Percentiles rank a stretch among this genome's conserved stretches.
These are phyloP conservation scores for Drosophila sproati DNA, from an alignment of 1,140 invertebrate genomes.

Conservation along the genomic window DNA sequence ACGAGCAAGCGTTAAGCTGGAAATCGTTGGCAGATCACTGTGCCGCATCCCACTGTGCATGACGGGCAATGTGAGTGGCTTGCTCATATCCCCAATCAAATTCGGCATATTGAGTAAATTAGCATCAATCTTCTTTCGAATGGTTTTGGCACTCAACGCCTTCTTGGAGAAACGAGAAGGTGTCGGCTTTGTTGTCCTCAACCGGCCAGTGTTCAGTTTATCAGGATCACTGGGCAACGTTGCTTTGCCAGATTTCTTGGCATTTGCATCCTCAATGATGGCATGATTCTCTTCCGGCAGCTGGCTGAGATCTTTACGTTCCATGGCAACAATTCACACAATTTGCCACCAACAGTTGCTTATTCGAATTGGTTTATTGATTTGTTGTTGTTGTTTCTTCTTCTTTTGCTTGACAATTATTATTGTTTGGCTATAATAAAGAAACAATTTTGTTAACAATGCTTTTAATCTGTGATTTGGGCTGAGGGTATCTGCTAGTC, in stretches of 20 bases:
- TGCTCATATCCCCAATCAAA: slow-evolving; percentile 93
- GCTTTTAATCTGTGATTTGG: no score
- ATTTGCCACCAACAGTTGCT: no score
- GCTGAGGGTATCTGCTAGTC: no score
- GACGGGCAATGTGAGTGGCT: slow-evolving; percentile 91
- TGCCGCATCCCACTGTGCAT: slow-evolving; percentile 88
- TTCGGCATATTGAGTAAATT: slow-evolving; percentile 86
- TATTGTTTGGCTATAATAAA: no score
- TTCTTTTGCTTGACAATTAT: no score
- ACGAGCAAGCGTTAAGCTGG: slow-evolving; percentile 88
- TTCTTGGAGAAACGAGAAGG: slow-evolving; percentile 82
- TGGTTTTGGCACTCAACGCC: slow-evolving; percentile 1
- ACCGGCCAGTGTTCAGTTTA: slow-evolving; percentile 66
- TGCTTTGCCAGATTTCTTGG: slow-evolving; percentile 33
- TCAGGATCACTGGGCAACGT: slow-evolving; percentile 79
- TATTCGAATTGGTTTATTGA: no score
- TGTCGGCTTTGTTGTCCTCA: slow-evolving; percentile 39
- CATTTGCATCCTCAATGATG: background rate
- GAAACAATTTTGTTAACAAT: no score
- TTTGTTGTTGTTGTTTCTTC: no score
- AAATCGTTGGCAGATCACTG: slow-evolving; percentile 93
- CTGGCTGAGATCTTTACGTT: slow-evolving; percentile 13
- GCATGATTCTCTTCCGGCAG: background rate
- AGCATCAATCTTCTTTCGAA: slow-evolving; percentile 39
- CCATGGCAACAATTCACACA: slow-evolving; percentile 8